Evolutionary conservation across 2,888 invertebrate species (phyloP), one percentile per base, ranked within the genome.

Genomic region (Dicycla oo): DNA sequence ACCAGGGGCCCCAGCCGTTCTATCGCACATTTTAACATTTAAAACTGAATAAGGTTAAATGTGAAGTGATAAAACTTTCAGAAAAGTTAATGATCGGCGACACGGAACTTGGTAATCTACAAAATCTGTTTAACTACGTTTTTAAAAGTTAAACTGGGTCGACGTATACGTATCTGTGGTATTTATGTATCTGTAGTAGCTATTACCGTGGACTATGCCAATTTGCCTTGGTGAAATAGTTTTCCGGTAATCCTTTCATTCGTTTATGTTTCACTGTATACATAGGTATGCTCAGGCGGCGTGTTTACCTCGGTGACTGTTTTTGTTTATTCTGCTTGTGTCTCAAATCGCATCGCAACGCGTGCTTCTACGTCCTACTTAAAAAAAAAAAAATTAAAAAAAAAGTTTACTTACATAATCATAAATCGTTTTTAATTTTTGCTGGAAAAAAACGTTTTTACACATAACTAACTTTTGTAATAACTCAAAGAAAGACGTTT

Each of bases 61-160:
- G 87, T 82, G 78, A 87, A 87, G 88, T 91, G 90, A 92, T 92
- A 92, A 92, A 92, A 93, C 88, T 90, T 90, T 87, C 88, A 89
- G 75, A 81, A 80, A 82, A 81, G 79, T 84, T 93, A 92, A 92
- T 88, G 91, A 88, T 85, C 79, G 75, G 78, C 83, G 88, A 86
- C 93, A 93, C 91, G 92, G 82, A 90, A 92, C 85, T 84, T 81
- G 81, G 81, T 85, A 85, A 91, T 91, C 85, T 88, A 87, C 81
- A 85, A 86, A 87, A 85, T 85, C 79, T 75, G 63, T 81, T 87
- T 82, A 80, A 75, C 83, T 82, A 82, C 77, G 71, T 84, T 85
- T 89, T 86, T 75, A 56, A 80, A 82, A 86, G 78, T 87, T 83
- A 85, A 88, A 87, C 78, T 85, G 83, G 80, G 81, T 75, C 78